Conservation (phyloP, 2,888 invertebrate genomes). For the Rambutsinella grinnellia region DNA sequence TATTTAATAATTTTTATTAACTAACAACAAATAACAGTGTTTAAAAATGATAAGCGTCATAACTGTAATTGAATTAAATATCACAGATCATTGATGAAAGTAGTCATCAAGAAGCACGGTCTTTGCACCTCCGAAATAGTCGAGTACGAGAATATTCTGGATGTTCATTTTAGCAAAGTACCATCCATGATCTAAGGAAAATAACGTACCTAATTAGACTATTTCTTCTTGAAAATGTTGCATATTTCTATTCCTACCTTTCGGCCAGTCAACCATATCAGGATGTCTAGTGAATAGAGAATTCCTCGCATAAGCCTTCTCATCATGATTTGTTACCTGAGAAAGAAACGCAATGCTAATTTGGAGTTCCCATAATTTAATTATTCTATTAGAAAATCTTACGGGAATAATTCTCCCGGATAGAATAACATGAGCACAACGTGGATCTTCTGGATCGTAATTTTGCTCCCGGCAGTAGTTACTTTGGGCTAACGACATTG, state of each 20-base stretch:
- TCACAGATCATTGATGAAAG: constrained; percentile 68
- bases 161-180: constrained; percentile 84
- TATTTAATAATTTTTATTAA: no score
- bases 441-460: constrained; percentile 82
- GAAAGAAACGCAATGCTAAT: not conserved
- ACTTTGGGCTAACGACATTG: constrained; percentile 79
- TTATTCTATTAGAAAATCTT: constrained; percentile 25
- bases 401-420: constrained; percentile 79
- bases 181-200: constrained; percentile 80
- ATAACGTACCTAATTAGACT: not conserved
- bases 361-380: not conserved
- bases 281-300: constrained; percentile 81
- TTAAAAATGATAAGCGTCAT: no score
- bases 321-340: constrained; percentile 68
- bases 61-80: no score
- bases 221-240: not conserved
- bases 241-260: constrained; percentile 70
- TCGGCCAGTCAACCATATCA: constrained; percentile 78
- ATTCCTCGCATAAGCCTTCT: constrained; percentile 75
- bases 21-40: no score
- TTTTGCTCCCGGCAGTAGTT: constrained; percentile 75
- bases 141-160: constrained; percentile 80
- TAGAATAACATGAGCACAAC: constrained; percentile 81
- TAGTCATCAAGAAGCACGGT: constrained; percentile 77
- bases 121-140: constrained; percentile 84